Conservation (phyloP, 2,888 invertebrate species). For the Pyrrhia umbra region DNA sequence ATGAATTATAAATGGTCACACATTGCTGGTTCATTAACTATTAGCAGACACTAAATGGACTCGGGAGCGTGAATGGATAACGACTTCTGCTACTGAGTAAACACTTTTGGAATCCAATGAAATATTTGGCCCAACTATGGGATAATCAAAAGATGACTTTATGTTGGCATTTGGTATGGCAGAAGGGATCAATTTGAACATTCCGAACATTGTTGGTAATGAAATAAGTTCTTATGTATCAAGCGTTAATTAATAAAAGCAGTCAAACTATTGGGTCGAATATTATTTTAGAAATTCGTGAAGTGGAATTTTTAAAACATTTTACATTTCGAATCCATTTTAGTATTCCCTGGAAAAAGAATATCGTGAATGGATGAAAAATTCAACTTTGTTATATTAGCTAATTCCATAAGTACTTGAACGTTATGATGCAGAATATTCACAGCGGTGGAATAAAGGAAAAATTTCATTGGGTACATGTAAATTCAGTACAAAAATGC, state of each 20-base stretch:
- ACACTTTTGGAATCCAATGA: conserved; percentile 30
- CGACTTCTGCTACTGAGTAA: conserved; percentile 13
- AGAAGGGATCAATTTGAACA: background rate
- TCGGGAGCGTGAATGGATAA: conserved; percentile 40
- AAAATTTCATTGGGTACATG: conserved; percentile 17
- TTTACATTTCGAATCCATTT: background rate
- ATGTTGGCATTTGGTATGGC: conserved; percentile 7
- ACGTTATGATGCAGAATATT: conserved; percentile 24
- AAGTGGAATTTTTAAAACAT: background rate
- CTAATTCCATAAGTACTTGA: conserved; percentile 47
- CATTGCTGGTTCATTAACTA: conserved; percentile 52
- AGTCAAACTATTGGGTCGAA: conserved; percentile 2
- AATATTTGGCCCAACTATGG: conserved; percentile 6
- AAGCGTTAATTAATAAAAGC: background rate
- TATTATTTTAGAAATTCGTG: conserved; percentile 6
- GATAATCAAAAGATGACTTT: background rate
- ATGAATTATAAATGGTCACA: conserved; percentile 42
- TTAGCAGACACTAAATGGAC: conserved; percentile 47
- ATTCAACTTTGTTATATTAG: conserved; percentile 30
- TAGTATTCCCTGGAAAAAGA: background rate
- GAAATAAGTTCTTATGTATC: background rate
- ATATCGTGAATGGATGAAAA: conserved; percentile 23
- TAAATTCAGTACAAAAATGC: conserved; percentile 28
- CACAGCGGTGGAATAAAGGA: conserved; percentile 21
- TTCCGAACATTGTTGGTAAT: background rate